Base-by-base conservation (phyloP, 2,888 invertebrate species). In the Thera britannica region DNA sequence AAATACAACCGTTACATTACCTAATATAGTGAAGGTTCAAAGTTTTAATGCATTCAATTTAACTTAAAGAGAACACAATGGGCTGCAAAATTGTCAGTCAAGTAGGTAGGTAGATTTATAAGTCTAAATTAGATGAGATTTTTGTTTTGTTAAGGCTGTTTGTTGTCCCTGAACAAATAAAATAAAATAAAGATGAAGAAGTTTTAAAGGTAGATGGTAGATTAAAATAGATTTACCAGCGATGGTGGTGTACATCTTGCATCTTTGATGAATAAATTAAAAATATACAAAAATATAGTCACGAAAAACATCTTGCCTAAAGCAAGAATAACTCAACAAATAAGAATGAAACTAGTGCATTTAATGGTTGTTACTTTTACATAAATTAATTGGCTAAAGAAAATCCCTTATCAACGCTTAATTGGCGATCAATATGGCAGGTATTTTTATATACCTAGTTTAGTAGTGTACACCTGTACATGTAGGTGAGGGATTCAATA, bases 211-310 rank as follows among this genome's bases (percentile, higher is more conserved):
- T 6, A 41, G 5, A 7, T 41, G 3, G 41, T 41, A 41, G 6
- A 7, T 57, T 9, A 2, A 35, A 56, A 49, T 34, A 0, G 7
- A 38, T 5, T 58, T 65, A 73, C 73, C 69, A 73, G 46, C 1
- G 73, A 71, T 34, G 71, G 66, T 5, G 68, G 56, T 48, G 71
- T 73, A 55, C 55, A 35, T 51, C 9, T 46, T 9, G 49, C 68
- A 68, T 67, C 54, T 58, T 67, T 38, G 2, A 67, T 61, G 9
- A 65, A 58, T 59, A 68, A 48, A 62, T 64, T 41, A 4, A 65
- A 60, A 23, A 68, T 55, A 54, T 68, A 44, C 11, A 71, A 35
- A 36, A 68, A 62, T 6, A 70, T 54, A 48, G 59, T 55, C 41
- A 48, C 55, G 11, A 49, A 12, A 62, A 59, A 58, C 58, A 67